Percentiles rank a stretch among this genome's conserved stretches.
Conservation (phyloP, 2,888 invertebrate genomes). For the Drosophila monieri region DNA sequence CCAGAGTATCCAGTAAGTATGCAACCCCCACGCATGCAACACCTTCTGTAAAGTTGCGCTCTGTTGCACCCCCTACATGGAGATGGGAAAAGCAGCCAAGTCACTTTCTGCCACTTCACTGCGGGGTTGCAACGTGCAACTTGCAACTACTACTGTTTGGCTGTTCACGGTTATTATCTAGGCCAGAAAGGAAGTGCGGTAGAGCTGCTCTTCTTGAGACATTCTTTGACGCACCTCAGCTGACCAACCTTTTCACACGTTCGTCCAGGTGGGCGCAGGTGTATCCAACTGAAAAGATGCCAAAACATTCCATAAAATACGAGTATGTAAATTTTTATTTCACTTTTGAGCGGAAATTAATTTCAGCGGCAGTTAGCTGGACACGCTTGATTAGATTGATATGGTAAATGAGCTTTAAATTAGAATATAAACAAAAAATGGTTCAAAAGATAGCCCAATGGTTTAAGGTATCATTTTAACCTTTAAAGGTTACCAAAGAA, state of each 20-base stretch:
- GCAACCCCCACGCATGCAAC: slow-evolving; percentile 32
- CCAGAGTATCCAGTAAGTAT: not conserved
- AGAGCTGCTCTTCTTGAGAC: slow-evolving; percentile 66
- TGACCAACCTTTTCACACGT: slow-evolving; percentile 69
- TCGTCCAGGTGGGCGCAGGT: slow-evolving; percentile 49
- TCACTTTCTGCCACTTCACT: slow-evolving; percentile 1
- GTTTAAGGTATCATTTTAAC: too few relatives aligned
- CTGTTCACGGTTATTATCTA: slow-evolving; percentile 43
- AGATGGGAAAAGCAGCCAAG: not conserved
- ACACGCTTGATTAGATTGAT: slow-evolving; percentile 23
- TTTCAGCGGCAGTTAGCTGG: slow-evolving; percentile 18
- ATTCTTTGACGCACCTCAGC: slow-evolving; percentile 43
- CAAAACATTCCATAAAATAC: slow-evolving; percentile 11
- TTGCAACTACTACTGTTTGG: slow-evolving; percentile 25
- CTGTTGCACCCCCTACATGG: slow-evolving; percentile 46
- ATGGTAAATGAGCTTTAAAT: not conserved
- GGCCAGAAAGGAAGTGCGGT: slow-evolving; percentile 65
- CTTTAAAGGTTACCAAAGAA: too few relatives aligned
- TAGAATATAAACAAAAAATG: not conserved
- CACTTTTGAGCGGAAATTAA: slow-evolving; percentile 51
- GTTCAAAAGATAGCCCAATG: not conserved
- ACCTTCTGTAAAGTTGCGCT: slow-evolving; percentile 48
- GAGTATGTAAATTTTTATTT: slow-evolving; percentile 56
- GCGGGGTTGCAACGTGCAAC: slow-evolving; percentile 21
- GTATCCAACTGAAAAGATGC: slow-evolving; percentile 37